Conservation (phyloP, 2,888 invertebrate species). For the Priocnemis perturbator region DNA sequence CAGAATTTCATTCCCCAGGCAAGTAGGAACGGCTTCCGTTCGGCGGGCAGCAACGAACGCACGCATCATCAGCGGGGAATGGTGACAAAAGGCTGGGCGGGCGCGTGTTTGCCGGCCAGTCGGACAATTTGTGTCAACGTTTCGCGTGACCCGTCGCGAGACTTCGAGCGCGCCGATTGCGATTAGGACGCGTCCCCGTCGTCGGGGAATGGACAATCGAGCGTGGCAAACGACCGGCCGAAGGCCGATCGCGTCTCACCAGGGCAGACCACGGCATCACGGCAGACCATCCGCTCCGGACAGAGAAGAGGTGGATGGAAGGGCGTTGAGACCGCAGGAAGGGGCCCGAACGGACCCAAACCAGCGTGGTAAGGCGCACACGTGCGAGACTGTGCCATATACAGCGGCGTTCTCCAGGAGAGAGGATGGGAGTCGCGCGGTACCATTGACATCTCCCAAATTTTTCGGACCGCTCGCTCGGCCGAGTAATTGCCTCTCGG, state of each 20-base stretch:
- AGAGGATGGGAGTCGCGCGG: too few relatives aligned
- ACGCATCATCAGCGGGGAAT: neutral
- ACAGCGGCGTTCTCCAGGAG: too few relatives aligned
- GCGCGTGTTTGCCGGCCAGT: too few relatives aligned
- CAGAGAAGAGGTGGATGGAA: slow-evolving; percentile 13
- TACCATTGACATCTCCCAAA: too few relatives aligned
- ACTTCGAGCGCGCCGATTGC: neutral
- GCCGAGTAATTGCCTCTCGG: too few relatives aligned
- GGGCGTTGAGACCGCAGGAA: slow-evolving; percentile 32
- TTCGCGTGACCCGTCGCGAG: slow-evolving; percentile 4
- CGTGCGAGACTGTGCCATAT: slow-evolving; percentile 3
- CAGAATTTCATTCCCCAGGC: too few relatives aligned
- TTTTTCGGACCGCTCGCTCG: too few relatives aligned
- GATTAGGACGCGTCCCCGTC: slow-evolving; percentile 5
- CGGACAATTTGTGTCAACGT: slow-evolving; percentile 2
- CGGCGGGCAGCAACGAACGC: neutral
- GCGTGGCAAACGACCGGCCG: neutral
- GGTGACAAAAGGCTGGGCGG: slow-evolving; percentile 1
- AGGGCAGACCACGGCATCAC: slow-evolving; percentile 5
- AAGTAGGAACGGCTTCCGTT: too few relatives aligned
- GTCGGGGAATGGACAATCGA: slow-evolving; percentile 4
- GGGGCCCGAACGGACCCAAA: slow-evolving; percentile 28
- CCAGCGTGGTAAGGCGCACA: neutral
- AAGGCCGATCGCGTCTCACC: slow-evolving; percentile 3
- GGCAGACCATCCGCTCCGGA: neutral